Base-by-base conservation (phyloP, 2,797 vertebrate species). In the Catostomus latipinnis region DNA sequence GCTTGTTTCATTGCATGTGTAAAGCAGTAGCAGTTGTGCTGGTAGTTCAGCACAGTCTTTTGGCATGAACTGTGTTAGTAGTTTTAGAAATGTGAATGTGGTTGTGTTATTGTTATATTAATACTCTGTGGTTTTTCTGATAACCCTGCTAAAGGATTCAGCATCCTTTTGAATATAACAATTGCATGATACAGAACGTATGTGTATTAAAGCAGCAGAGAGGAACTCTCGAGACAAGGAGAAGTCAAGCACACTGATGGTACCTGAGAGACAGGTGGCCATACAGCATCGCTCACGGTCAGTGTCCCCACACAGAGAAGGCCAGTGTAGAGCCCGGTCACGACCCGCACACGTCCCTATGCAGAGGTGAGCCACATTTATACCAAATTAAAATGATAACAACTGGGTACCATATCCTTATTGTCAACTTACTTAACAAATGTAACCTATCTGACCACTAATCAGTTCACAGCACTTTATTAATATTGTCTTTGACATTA, bases 241-340 rank as follows among this genome's bases (percentile, higher is more conserved):
- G 89, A 84, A 96, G 83, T 92, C 94, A 83, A 95, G 95, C 61
- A 98, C 95, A 0, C 82, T 99, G 92, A 95, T 95, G 54, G 97
- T 99, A 83, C 98, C 98, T 14, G 97, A 98, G 82, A 98, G 98
- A 90, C 96, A 97, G 91, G 94, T 95, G 81, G 46, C 94, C 67
- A 87, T 95, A 6, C 97, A 98, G 91, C 96, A 97, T 91, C 97
- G 98, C 76, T 99, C 98, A 0, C 96, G 97, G 67, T 99, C 98
- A 0, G 97, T 98, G 77, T 99, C 98, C 83, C 98, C 97, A 89
- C 97, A 98, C 89, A 93, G 97, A 85, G 96, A 98, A 79, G 97
- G 98, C 89, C 95, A 96, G 90, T 96, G 96, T 91, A 94, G 95
- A 92, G 94, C 96, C 77, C 96, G 98, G 69, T 99, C 97, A 81